A percentile compares a stretch with the other conserved stretches of the same genome.
phyloP scores from a whole-genome alignment of 1,140 invertebrate genomes.

The Zaprionus ornatus region DNA sequence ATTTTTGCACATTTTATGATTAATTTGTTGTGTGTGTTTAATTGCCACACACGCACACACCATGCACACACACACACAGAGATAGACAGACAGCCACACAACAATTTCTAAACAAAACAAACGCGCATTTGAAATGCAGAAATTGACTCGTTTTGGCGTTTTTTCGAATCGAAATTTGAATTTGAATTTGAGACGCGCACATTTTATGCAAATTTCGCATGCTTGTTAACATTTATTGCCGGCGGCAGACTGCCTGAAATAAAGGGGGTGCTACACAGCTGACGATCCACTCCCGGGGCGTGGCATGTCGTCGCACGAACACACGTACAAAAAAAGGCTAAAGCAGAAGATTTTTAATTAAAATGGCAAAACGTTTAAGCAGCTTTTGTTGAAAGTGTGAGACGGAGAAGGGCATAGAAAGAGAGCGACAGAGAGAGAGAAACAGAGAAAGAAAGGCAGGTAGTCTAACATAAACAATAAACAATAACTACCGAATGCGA shows the following conservation, averaged over 20 bases:
- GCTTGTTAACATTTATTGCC: constrained; percentile 63
- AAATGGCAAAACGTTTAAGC: constrained; percentile 46
- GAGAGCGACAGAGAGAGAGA: no score
- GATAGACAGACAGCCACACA: constrained; percentile 8
- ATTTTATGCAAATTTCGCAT: constrained; percentile 56
- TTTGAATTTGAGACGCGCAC: constrained; percentile 50
- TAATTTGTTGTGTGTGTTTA: constrained; percentile 43
- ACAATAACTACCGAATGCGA: constrained; percentile 27
- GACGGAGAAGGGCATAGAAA: background rate
- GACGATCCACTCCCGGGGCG: constrained; percentile 1
- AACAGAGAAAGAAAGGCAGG: background rate
- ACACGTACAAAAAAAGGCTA: constrained; percentile 26
- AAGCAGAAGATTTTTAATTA: constrained; percentile 47
- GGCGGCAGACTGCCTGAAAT: constrained; percentile 3
- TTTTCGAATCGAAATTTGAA: constrained; percentile 23
- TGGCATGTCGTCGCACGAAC: background rate
- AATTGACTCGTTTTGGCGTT: constrained; percentile 35
- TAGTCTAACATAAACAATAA: constrained; percentile 29
- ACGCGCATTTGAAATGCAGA: constrained; percentile 47
- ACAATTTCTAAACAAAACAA: constrained; percentile 20
- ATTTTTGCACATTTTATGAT: constrained; percentile 34
- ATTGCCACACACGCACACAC: constrained; percentile 26
- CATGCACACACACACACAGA: constrained; percentile 5
- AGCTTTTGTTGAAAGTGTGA: constrained; percentile 44
- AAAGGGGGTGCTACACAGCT: background rate